A percentile compares a stretch with the other conserved stretches of the same genome.
These are phyloP conservation scores for Nothoprocta pentlandii DNA, from an alignment of 2,113 vertebrate species.

Conservation along the genomic window DNA sequence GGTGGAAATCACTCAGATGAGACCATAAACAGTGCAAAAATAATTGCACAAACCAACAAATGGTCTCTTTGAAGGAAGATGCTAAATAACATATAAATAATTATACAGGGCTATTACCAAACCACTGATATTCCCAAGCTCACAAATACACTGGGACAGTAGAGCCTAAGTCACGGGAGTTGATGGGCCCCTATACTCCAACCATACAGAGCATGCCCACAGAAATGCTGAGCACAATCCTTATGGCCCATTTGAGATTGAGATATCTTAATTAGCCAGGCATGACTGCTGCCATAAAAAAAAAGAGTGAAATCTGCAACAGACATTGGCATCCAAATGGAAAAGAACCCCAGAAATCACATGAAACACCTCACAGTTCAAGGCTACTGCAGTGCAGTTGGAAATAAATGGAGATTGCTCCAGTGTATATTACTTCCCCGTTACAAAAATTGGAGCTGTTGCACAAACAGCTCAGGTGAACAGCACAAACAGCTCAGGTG, in stretches of 20 bases:
- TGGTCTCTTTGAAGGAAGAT: background rate
- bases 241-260: background rate
- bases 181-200: background rate
- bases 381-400: background rate
- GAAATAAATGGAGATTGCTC: background rate
- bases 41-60: background rate
- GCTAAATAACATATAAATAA: too few species aligned
- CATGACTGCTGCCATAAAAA: accelerated
- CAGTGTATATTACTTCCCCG: background rate
- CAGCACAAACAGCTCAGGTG: background rate
- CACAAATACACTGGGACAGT: background rate
- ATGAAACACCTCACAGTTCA: background rate
- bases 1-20: background rate
- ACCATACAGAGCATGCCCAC: background rate
- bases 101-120: background rate
- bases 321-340: background rate
- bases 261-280: background rate
- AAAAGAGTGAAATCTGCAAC: background rate
- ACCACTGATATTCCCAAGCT: background rate
- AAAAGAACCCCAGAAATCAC: background rate
- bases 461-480: background rate
- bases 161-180: background rate
- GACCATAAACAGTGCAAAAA: background rate
- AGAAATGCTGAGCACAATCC: background rate
- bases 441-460: background rate